A percentile compares a stretch with the other conserved stretches of the same genome.
Conservation (phyloP, 2,113 vertebrate genomes). For the Pleuronectes platessa region DNA sequence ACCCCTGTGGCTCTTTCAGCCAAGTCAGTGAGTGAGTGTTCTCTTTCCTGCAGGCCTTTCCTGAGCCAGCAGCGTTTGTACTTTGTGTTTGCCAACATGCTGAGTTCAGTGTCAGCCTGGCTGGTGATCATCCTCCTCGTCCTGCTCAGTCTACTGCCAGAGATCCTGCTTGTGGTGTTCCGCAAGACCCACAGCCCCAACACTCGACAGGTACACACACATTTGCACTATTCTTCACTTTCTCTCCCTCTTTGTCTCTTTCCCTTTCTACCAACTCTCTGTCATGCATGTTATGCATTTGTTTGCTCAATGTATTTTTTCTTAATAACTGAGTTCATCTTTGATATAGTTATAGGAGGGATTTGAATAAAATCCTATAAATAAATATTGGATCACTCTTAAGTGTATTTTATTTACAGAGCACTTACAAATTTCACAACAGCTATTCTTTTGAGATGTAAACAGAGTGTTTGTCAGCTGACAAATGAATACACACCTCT, state of each 20-base stretch:
- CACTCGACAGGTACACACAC: slow-evolving; percentile 72
- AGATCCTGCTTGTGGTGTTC: slow-evolving; percentile 87
- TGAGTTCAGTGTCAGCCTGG: slow-evolving; percentile 93
- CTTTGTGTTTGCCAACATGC: slow-evolving; percentile 96
- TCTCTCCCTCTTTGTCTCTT: neutral
- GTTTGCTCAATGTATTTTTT: neutral
- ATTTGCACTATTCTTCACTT: neutral
- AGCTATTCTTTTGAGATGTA: no score
- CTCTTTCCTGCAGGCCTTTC: slow-evolving; percentile 89
- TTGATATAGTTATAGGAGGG: neutral
- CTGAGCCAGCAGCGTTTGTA: slow-evolving; percentile 95
- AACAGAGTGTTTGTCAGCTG: no score
- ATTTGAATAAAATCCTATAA: neutral
- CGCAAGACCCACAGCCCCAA: slow-evolving; percentile 72
- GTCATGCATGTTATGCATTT: neutral
- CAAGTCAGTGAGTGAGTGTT: slow-evolving; percentile 17
- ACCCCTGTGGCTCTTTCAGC: neutral
- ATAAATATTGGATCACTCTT: no score
- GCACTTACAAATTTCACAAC: no score
- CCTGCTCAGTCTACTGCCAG: slow-evolving; percentile 93
- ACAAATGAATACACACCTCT: no score
- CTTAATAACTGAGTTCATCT: neutral
- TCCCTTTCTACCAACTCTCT: neutral
- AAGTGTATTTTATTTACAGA: no score
- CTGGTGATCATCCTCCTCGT: slow-evolving; percentile 95